phyloP scores from a whole-genome alignment of 2,888 invertebrate genomes.

The Eupithecia vulgata region DNA sequence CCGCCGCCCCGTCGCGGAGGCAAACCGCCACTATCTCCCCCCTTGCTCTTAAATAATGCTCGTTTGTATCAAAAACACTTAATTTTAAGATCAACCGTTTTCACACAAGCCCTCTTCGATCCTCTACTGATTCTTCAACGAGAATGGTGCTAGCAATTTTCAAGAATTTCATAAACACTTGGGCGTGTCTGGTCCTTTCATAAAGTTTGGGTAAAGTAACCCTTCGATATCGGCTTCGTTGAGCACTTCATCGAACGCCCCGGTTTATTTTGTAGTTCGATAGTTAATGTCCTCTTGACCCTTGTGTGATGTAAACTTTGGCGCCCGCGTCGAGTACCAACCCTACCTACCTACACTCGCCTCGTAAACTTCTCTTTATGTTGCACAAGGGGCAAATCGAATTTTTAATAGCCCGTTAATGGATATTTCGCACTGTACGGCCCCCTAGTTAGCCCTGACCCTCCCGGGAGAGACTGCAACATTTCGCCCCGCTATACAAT shows the following conservation, averaged over 20 bases:
- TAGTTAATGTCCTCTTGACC: constrained; percentile 62
- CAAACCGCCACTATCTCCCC: constrained; percentile 60
- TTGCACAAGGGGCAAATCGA: constrained; percentile 63
- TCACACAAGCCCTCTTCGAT: constrained; percentile 59
- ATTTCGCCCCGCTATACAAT: constrained; percentile 33
- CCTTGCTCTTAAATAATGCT: constrained; percentile 70
- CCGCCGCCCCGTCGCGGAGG: constrained; percentile 32
- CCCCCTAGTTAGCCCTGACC: constrained; percentile 44
- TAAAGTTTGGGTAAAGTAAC: constrained; percentile 32
- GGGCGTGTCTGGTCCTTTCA: constrained; percentile 11
- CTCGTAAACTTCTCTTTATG: constrained; percentile 66
- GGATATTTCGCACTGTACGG: constrained; percentile 54
- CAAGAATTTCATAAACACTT: constrained; percentile 11
- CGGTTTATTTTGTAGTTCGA: constrained; percentile 59
- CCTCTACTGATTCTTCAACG: constrained; percentile 31
- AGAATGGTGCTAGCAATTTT: constrained; percentile 12
- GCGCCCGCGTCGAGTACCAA: constrained; percentile 53
- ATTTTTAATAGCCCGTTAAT: constrained; percentile 70
- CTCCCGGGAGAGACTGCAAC: constrained; percentile 31
- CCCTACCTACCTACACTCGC: constrained; percentile 40
- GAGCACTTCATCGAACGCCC: constrained; percentile 46
- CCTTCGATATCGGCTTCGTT: constrained; percentile 28
- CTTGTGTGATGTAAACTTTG: constrained; percentile 62
- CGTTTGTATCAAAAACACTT: constrained; percentile 74
- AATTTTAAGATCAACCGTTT: constrained; percentile 67